Conservation (phyloP, 2,797 vertebrate genomes). For the Platalea minor region DNA sequence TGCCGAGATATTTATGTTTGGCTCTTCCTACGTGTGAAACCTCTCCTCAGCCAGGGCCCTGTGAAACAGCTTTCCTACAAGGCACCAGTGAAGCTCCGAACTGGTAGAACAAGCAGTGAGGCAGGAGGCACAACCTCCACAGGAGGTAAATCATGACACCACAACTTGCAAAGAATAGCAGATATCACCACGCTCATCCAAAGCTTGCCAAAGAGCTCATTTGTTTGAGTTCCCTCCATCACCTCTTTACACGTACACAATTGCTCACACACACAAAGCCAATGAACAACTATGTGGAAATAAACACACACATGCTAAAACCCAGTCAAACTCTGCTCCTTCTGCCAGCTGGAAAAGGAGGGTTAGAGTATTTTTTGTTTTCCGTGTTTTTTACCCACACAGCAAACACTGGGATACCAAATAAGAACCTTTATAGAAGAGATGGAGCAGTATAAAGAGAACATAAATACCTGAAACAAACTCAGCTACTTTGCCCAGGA, state of each 20-base stretch:
- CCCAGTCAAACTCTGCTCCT: neutral
- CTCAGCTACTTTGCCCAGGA: neutral
- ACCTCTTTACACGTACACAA: neutral
- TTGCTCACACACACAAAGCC: neutral
- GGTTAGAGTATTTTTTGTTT: neutral
- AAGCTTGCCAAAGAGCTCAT: neutral
- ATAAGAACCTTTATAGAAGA: neutral
- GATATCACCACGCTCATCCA: neutral
- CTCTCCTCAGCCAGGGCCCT: neutral
- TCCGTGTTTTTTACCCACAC: neutral
- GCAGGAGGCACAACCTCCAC: neutral
- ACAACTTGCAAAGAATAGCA: neutral
- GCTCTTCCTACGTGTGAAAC: neutral
- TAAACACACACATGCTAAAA: neutral
- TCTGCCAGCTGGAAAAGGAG: neutral
- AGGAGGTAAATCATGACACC: neutral
- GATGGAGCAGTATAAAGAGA: neutral
- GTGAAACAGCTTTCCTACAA: neutral
- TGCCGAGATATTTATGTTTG: neutral
- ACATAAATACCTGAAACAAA: neutral
- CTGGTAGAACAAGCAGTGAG: neutral
- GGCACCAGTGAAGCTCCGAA: rapidly evolving
- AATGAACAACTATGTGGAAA: rapidly evolving
- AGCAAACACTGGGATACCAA: neutral
- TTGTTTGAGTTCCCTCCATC: neutral